Percentiles rank a stretch among this genome's conserved stretches.
phyloP scores from a whole-genome alignment of 2,888 invertebrate species.

The Xestobium rufovillosum region DNA sequence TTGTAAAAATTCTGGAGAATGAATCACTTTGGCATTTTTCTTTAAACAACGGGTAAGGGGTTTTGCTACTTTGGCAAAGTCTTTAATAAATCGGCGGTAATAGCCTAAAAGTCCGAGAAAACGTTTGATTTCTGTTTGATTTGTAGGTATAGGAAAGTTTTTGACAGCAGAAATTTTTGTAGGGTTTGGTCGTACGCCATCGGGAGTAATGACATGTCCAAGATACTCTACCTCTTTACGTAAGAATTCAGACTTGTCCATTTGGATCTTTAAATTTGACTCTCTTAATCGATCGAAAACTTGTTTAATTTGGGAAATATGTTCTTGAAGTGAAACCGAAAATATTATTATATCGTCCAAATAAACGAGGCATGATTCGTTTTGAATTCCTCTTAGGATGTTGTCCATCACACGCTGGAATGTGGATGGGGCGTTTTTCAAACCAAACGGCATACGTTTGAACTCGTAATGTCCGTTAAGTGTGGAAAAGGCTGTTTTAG shows the following conservation, averaged over 20 bases:
- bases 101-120: constrained; percentile 25
- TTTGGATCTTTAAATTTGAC: no score
- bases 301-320: constrained; percentile 20
- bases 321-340: constrained; percentile 20
- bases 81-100: constrained; percentile 21
- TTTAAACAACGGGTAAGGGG: constrained; percentile 18
- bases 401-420: constrained; percentile 29
- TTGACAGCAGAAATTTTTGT: constrained; percentile 29
- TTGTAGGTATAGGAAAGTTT: constrained; percentile 23
- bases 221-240: constrained; percentile 29
- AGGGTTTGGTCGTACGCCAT: no score
- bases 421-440: constrained; percentile 30
- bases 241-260: no score
- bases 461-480: constrained; percentile 29
- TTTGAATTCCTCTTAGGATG: constrained; percentile 10
- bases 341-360: constrained; percentile 29
- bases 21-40: constrained; percentile 16
- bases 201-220: constrained; percentile 31
- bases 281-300: constrained; percentile 22
- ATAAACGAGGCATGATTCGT: constrained; percentile 18
- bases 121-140: constrained; percentile 28
- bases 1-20: no score
- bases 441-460: constrained; percentile 31
- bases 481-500: constrained; percentile 17
- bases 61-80: constrained; percentile 23